Base-by-base conservation (phyloP, 1,140 invertebrate species). In the Saxidomus purpurata region DNA sequence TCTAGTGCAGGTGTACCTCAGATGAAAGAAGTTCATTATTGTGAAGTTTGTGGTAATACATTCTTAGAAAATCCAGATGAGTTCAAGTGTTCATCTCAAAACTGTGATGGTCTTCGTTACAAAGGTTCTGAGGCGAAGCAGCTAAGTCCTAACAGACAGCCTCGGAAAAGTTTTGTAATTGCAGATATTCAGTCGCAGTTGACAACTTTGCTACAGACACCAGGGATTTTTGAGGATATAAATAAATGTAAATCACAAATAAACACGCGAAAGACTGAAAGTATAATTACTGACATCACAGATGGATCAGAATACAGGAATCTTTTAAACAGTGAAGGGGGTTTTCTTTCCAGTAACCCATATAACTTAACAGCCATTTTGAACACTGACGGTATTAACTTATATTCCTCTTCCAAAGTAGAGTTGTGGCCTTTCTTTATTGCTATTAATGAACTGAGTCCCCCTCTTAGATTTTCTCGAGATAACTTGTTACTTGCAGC, bases 361-460 rank as follows among this genome's bases (percentile, higher is more conserved):
- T 82, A 82, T 36, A 61, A 82, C 36, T 6, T 82, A 34, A 82
- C 55, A 38, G 80, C 52, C 55, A 82, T 82, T 61, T 61, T 82
- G 28, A 61, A 82, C 79, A 82, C 43, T 47, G 17, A n/a, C n/a
- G n/a, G n/a, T n/a, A n/a, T n/a, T n/a, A n/a, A n/a, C n/a, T n/a
- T n/a, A n/a, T 47, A 47, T 47, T 47, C 43, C 43, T 47, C 43
- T 9, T 47, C 43, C 43, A 47, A 47, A 47, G 43, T 47, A 17
- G 43, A 47, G 17, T 47, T 47, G 43, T 47, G 43, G 43, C 43
- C 43, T 9, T 8, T 47, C 17, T 47, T 47, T 47, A 8, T 47
- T 47, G 8, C 89, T 1, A 84, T 91, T 9, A 91, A 90, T 71
- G 90, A 91, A 80, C 80, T 90, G 22, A 63, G 52, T 47, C 43